Conservation (phyloP, 2,113 vertebrate species). For the Pomatostomus ruficeps region DNA sequence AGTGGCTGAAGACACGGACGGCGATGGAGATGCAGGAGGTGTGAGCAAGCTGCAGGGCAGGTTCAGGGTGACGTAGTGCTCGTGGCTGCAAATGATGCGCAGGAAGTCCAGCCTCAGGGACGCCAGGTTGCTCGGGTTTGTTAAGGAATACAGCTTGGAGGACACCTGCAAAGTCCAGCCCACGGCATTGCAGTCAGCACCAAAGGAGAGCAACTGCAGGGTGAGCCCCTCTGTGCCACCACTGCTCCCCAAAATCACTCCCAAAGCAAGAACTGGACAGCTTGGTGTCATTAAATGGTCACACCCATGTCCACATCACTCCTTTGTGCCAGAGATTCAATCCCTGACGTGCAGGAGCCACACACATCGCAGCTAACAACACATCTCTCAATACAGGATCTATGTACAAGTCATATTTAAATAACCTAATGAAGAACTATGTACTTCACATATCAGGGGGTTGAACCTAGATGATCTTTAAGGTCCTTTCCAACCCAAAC, state of each 20-base stretch:
- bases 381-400: not conserved
- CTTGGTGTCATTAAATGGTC: not conserved
- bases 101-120: slow-evolving; percentile 93
- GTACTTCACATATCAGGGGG: not conserved
- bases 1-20: slow-evolving; percentile 94
- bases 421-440: not conserved
- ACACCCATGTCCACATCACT: not conserved
- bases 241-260: not conserved
- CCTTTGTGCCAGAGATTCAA: not conserved
- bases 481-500: not conserved
- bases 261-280: not conserved
- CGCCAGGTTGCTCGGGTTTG: slow-evolving; percentile 86
- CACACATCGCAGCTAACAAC: not conserved
- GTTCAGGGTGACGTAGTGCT: slow-evolving; percentile 97
- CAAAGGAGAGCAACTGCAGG: not conserved
- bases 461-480: not conserved
- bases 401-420: not conserved
- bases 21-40: slow-evolving; percentile 93
- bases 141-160: slow-evolving; percentile 84
- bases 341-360: not conserved
- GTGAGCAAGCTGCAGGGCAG: slow-evolving; percentile 94
- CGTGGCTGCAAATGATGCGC: slow-evolving; percentile 92
- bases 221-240: not conserved
- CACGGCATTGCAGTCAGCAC: not conserved
- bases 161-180: slow-evolving; percentile 78